These are phyloP conservation scores for Emys orbicularis DNA, from an alignment of 2,797 vertebrate genomes.

Conservation along the genomic window DNA sequence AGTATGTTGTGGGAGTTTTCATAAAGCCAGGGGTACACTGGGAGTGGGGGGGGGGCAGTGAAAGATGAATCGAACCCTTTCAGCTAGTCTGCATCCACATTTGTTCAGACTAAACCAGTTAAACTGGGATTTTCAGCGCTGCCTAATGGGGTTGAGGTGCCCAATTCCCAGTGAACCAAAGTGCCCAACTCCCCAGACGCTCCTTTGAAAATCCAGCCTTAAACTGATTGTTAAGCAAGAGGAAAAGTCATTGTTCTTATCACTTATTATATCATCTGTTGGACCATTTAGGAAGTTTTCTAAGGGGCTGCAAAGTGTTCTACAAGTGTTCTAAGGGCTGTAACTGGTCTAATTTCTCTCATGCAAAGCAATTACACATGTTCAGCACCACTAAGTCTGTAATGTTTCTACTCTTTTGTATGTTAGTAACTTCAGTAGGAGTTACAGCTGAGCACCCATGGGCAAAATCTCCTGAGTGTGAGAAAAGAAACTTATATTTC, in stretches of 20 bases:
- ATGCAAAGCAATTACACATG: not conserved
- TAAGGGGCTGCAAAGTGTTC: not conserved
- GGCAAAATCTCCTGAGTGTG: not conserved
- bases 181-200: not conserved
- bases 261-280: not conserved
- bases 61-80: not conserved
- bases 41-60: not conserved
- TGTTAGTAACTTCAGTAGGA: not conserved
- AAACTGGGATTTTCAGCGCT: not conserved
- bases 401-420: not conserved
- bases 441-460: not conserved
- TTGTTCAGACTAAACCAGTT: not conserved
- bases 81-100: not conserved
- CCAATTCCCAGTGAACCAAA: not conserved
- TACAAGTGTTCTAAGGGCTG: not conserved
- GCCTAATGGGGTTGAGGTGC: not conserved
- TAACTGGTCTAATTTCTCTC: not conserved
- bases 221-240: not conserved
- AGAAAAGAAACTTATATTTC: not conserved
- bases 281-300: not conserved
- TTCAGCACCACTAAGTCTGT: not conserved
- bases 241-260: not conserved
- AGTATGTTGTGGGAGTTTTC: not conserved
- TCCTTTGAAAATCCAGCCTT: not conserved
- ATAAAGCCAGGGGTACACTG: not conserved